phyloP scores from a whole-genome alignment of 2,113 vertebrate species.

The Plectropomus leopardus region DNA sequence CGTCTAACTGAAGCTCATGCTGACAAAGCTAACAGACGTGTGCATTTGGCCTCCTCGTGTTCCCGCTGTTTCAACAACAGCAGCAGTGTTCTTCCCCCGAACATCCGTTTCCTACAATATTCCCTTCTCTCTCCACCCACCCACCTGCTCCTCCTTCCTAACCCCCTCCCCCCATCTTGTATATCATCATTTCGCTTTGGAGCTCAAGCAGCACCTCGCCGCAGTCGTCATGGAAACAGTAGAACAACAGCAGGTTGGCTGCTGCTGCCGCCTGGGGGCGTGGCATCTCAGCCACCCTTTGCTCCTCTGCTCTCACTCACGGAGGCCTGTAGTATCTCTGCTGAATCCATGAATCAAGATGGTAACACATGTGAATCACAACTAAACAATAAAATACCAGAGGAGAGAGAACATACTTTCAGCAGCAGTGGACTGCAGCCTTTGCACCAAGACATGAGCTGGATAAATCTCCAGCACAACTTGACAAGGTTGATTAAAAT shows the following conservation, averaged over 20 bases:
- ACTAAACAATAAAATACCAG: constrained; percentile 18
- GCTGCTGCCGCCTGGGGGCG: constrained; percentile 60
- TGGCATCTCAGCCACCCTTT: constrained; percentile 57
- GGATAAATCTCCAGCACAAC: constrained; percentile 9
- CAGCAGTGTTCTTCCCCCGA: constrained; percentile 23
- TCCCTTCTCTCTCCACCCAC: constrained; percentile 56
- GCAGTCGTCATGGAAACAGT: constrained; percentile 91
- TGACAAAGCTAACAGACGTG: constrained; percentile 44
- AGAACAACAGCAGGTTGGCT: constrained; percentile 86
- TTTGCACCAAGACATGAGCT: not conserved
- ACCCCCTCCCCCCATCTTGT: constrained; percentile 41
- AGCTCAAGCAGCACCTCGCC: constrained; percentile 82
- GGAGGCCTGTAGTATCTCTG: constrained; percentile 33
- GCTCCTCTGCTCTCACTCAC: constrained; percentile 38
- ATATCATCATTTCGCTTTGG: constrained; percentile 77
- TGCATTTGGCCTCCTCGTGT: constrained; percentile 29
- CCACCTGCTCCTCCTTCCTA: constrained; percentile 66
- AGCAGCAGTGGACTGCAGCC: not conserved
- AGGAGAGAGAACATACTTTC: not conserved
- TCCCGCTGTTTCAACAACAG: constrained; percentile 44
- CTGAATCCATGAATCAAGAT: constrained; percentile 42
- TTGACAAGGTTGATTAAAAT: not conserved
- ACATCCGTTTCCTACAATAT: constrained; percentile 54
- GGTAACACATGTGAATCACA: constrained; percentile 11
- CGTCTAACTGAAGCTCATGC: constrained; percentile 16